A percentile compares a stretch with the other conserved stretches of the same genome.
These are phyloP conservation scores for Syngnathus floridae DNA, from an alignment of 2,113 vertebrate genomes.

Conservation along the genomic window DNA sequence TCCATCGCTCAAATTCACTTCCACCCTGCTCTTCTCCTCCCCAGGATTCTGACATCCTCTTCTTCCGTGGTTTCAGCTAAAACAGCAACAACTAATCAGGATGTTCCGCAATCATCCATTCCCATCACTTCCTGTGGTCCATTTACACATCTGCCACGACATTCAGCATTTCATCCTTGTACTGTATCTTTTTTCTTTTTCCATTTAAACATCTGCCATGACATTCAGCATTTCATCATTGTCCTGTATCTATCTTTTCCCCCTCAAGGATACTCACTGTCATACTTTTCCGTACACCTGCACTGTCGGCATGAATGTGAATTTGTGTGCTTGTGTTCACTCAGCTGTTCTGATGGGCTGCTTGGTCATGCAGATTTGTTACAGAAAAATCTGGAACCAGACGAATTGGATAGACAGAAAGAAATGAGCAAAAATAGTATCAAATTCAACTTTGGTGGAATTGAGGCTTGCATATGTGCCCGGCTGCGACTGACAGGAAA, in stretches of 20 bases:
- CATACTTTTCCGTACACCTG: neutral
- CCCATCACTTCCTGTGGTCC: slow-evolving; percentile 8
- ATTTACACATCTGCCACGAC: neutral
- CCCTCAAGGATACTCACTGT: neutral
- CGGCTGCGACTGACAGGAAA: too few relatives aligned
- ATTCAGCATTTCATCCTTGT: slow-evolving; percentile 5
- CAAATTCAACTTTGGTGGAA: too few relatives aligned
- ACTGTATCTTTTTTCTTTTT: neutral
- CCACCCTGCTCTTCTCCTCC: slow-evolving; percentile 56
- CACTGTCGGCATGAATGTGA: neutral
- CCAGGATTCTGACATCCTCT: slow-evolving; percentile 70
- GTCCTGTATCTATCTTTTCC: neutral
- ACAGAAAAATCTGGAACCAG: too few relatives aligned
- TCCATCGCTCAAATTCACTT: slow-evolving; percentile 36
- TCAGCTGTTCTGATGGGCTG: too few relatives aligned
- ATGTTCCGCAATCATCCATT: slow-evolving; percentile 25
- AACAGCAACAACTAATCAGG: slow-evolving; percentile 46
- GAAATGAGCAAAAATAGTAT: too few relatives aligned
- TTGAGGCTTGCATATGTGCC: too few relatives aligned
- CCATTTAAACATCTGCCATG: neutral
- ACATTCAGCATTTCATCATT: slow-evolving; percentile 2
- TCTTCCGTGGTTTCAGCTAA: slow-evolving; percentile 76
- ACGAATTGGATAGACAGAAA: too few relatives aligned
- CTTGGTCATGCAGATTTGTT: too few relatives aligned
- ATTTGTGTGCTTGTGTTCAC: too few relatives aligned